Evolutionary conservation across 2,888 invertebrate species (phyloP).

Genomic region (Rhogogaster chlorosoma): DNA sequence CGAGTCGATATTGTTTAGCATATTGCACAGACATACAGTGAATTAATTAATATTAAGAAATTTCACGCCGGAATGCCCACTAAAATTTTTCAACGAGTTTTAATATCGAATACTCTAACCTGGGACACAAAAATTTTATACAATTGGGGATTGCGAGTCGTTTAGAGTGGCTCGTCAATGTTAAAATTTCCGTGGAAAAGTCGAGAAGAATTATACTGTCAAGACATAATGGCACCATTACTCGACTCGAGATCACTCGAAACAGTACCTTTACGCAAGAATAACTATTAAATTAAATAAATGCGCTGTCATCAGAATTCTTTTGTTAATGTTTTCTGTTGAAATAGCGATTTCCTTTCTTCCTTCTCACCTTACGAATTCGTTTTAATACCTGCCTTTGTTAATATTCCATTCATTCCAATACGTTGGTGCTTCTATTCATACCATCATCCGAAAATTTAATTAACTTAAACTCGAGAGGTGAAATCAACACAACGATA

Average conservation of each 20-base stretch:
- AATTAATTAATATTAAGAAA: neutral
- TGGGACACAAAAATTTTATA: neutral
- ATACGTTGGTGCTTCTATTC: conserved; percentile 5
- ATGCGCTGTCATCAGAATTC: neutral
- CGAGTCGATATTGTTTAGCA: neutral
- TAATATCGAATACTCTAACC: neutral
- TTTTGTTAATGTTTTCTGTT: neutral
- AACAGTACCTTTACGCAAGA: neutral
- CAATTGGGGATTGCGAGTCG: neutral
- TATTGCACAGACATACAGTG: neutral
- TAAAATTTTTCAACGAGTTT: neutral
- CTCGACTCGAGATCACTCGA: neutral
- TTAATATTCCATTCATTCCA: conserved; percentile 8
- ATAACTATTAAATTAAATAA: neutral
- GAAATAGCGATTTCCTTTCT: neutral
- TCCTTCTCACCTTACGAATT: conserved; percentile 1
- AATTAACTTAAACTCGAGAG: conserved; percentile 29
- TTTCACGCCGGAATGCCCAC: neutral
- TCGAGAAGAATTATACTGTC: neutral
- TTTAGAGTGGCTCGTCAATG: neutral
- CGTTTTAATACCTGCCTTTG: conserved; percentile 7
- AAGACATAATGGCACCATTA: neutral
- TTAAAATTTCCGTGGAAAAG: neutral
- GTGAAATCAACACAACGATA: conserved; percentile 9
- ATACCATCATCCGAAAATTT: conserved; percentile 21